Conservation (phyloP, 2,888 invertebrate species). For the Dermolepida albohirtum region DNA sequence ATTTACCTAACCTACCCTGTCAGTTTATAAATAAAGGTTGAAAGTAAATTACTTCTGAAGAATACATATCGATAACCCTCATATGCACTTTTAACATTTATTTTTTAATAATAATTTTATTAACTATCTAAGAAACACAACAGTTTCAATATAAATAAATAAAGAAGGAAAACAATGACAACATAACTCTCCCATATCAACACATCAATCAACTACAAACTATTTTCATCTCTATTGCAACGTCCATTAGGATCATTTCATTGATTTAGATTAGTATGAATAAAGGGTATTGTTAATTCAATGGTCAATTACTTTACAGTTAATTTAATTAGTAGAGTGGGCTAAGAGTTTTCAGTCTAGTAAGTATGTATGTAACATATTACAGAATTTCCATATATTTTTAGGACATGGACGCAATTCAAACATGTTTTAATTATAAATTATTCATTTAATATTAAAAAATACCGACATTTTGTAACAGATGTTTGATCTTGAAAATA, state of each 20-base stretch:
- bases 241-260: slow-evolving; percentile 1
- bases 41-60: background rate
- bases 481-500: no score
- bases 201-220: slow-evolving; percentile 21
- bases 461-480: slow-evolving; percentile 2
- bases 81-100: slow-evolving; percentile 17
- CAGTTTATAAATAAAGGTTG: slow-evolving; percentile 21
- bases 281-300: slow-evolving; percentile 37
- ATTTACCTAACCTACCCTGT: slow-evolving; percentile 34
- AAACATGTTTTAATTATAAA: background rate
- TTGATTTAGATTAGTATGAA: slow-evolving; percentile 20
- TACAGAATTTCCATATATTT: slow-evolving; percentile 33
- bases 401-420: slow-evolving; percentile 22
- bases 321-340: slow-evolving; percentile 46
- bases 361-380: slow-evolving; percentile 41
- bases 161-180: slow-evolving; percentile 40
- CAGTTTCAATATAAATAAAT: slow-evolving; percentile 15
- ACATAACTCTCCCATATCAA: slow-evolving; percentile 25
- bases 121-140: background rate
- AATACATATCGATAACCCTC: background rate
- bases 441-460: background rate
- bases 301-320: slow-evolving; percentile 44
- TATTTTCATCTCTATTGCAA: slow-evolving; percentile 38
- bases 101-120: slow-evolving; percentile 7
- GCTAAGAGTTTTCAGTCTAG: slow-evolving; percentile 43